Percentiles rank a stretch among this genome's conserved stretches.
These are phyloP conservation scores for Cirrhinus molitorella DNA, from an alignment of 2,797 vertebrate genomes.

Conservation along the genomic window DNA sequence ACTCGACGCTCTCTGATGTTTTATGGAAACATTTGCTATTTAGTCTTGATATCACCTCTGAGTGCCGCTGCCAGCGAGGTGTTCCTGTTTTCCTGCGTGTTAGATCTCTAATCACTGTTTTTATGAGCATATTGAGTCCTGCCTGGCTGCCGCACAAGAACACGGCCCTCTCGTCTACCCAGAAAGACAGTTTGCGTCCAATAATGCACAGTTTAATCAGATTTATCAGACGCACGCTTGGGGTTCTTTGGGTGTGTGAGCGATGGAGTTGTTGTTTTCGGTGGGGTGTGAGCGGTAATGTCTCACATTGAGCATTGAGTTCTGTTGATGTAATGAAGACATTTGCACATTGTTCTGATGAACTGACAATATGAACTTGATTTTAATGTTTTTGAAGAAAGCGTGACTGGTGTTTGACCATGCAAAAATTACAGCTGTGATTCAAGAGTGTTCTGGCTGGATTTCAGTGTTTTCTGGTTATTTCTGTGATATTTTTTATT, in stretches of 20 bases:
- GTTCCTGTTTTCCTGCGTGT: constrained; percentile 17
- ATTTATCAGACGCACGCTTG: constrained; percentile 12
- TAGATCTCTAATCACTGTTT: constrained; percentile 35
- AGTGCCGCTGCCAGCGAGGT: neutral
- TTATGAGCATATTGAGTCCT: constrained; percentile 20
- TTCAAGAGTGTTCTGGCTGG: neutral
- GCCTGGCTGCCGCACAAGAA: neutral
- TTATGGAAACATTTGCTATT: constrained; percentile 39
- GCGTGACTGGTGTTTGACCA: neutral
- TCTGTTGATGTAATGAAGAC: constrained; percentile 33
- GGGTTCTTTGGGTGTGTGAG: constrained; percentile 15
- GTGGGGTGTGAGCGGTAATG: constrained; percentile 15
- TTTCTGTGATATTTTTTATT: neutral
- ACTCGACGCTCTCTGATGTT: constrained; percentile 29
- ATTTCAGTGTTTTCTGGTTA: neutral
- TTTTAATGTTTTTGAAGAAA: neutral
- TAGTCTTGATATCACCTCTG: constrained; percentile 40
- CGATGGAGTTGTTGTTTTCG: constrained; percentile 6
- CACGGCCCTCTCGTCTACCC: neutral
- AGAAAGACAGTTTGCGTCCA: constrained; percentile 6
- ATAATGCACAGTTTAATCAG: neutral
- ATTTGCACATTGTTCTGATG: constrained; percentile 5
- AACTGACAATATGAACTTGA: neutral
- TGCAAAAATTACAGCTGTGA: neutral
- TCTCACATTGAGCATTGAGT: neutral